A percentile compares a stretch with the other conserved stretches of the same genome.
Conservation (phyloP, 2,113 vertebrate species). For the Pluvialis apricaria region DNA sequence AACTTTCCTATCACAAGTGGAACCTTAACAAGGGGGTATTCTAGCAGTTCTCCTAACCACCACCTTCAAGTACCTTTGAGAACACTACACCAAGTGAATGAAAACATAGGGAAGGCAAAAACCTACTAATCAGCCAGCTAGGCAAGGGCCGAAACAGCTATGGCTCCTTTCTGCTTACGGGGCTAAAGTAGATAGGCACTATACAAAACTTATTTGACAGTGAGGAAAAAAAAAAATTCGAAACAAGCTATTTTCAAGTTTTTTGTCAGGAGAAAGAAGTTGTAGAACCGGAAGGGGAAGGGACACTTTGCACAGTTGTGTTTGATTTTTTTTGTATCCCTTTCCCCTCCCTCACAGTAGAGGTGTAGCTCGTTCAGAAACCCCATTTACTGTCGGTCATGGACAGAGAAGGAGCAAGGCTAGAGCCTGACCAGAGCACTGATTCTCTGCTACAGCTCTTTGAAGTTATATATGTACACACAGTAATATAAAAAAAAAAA, state of each 20-base stretch:
- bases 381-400: not conserved
- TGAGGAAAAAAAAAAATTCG: not conserved
- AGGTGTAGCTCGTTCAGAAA: not conserved
- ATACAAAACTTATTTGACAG: not conserved
- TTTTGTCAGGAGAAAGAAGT: not conserved
- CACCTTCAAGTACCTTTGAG: not conserved
- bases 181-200: too few species aligned
- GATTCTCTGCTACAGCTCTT: not conserved
- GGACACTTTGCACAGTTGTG: not conserved
- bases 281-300: not conserved
- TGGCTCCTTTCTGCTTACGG: not conserved
- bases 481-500: too few species aligned
- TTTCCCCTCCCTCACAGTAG: fast-evolving
- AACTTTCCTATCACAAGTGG: not conserved
- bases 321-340: not conserved
- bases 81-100: not conserved
- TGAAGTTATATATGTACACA: not conserved
- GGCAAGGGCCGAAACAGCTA: not conserved
- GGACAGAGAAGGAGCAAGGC: not conserved
- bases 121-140: not conserved
- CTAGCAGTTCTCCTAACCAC: not conserved
- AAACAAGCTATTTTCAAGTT: not conserved
- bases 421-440: not conserved
- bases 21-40: not conserved
- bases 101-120: not conserved